Base-by-base conservation (phyloP, 2,797 vertebrate genomes). In the Hydrophis major region DNA sequence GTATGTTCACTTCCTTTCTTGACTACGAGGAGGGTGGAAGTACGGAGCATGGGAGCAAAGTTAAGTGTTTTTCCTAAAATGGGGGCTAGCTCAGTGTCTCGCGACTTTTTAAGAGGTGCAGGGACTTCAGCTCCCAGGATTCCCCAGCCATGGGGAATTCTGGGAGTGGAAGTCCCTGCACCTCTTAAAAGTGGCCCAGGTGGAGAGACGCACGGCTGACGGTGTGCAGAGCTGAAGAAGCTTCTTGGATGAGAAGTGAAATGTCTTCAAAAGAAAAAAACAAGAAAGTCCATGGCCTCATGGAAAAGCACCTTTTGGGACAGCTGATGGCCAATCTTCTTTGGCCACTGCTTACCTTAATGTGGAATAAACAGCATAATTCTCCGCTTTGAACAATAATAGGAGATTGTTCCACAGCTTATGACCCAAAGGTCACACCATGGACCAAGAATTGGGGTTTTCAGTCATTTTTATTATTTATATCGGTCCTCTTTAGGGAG, bases 1-100 rank as follows among this genome's bases (percentile, higher is more conserved):
- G 42, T 60, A 32, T 32, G 6, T 56, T 59, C n/a, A 0, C 63
- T 94, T 93, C 89, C 93, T 88, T 92, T 95, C 87, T 94, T 91
- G 60, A 93, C 92, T 89, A 87, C 3, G 89, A 92, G 6, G 50
- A 27, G 12, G 5, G 92, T 93, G 37, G 37, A 6, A 92, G 93
- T 37, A 8, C 42, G 22, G 12, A 61, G 83, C 56, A 56, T 10
- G 20, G 4, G 14, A 55, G 57, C 32, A 56, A 66, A 55, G 5
- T 28, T 20, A 20, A 32, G 13, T 25, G 50, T 60, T 86, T 37
- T 37, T 25, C 32, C 56, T 22, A 59, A 37, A 83, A 93, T 4
- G 37, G 86, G 37, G 91, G 20, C 3, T 3, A 74, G 66, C 66
- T 37, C n/a, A n/a, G n/a, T 18, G 66, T 74, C 7, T 32, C 16